Evolutionary conservation across 2,113 vertebrate species (phyloP), one percentile per base, ranked within the genome.

Genomic region (Cnemophilus loriae): DNA sequence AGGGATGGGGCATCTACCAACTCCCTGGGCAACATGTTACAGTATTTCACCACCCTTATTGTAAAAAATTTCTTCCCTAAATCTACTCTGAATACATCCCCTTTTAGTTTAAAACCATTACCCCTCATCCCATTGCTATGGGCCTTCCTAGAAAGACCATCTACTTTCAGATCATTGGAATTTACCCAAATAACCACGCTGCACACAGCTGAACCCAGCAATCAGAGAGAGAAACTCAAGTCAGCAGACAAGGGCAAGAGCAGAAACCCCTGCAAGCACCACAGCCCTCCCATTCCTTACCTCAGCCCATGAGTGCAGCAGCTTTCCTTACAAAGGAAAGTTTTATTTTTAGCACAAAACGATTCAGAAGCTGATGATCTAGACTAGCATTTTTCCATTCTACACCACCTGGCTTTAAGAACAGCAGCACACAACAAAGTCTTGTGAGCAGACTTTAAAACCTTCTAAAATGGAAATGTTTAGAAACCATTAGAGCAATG

Each of bases 231-330:
- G 4, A 61, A 12, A 50, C 28, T 73, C 59, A 42, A 28, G 37
- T 30, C n/a, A 69, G 49, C 19, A 37, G 23, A 27, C 21, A 67
- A 55, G 3, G 41, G 7, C 49, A 70, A 41, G n/a, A 60, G 61
- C 14, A 68, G 39, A 53, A n/a, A 28, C 13, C 49, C 35, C 26
- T 21, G 28, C 19, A 84, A 69, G 22, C 26, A 59, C 26, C 21
- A 65, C 35, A 47, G 26, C 18, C 37, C 81, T 65, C 42, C n/a
- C 27, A 17, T 35, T 74, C 68, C 44, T 42, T 21, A 24, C 12
- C 24, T 68, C 33, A 64, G 35, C 5, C 21, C 2, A 0, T 15
- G 16, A 87, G 70, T 1, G 3, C 16, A 61, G 32, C 2, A 1
- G 11, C 14, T 35, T 55, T 83, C 47, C 47, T 35, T 53, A 59